Evolutionary conservation across 92 coral and sea anemone genomes (phyloP), one percentile per base, ranked within the genome.

Genomic region (Zoanthus sansibaricus): DNA sequence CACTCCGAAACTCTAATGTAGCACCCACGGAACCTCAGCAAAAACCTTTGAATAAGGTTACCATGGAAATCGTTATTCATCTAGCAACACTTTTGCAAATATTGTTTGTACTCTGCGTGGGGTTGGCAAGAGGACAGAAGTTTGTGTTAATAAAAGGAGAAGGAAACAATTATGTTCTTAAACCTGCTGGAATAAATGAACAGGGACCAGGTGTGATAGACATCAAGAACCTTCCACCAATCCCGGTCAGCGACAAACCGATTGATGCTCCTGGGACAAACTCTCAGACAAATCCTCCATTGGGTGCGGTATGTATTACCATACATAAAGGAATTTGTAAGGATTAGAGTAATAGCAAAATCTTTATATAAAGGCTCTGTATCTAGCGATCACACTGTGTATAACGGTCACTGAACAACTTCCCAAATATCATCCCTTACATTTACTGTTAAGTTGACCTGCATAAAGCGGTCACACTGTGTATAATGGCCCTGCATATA

Each of bases 161-260:
- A 15, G 98, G 91, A 54, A 91, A 94, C 15, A 88, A 93, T 7
- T 94, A 87, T 61, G 79, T 94, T 12, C 83, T 94, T 13, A 87
- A 89, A 54, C 96, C 96, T 5, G 98, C 96, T 20, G 83, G 86
- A 16, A 75, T 94, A 5, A 88, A 83, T 70, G 92, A 87, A 7
- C 82, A 62, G 18, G 88, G 92, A 7, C 93, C 82, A 59, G 51
- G 87, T 15, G 37, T 92, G 5, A 72, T 94, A 42, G 96, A 94
- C 45, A 62, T 94, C 1, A 93, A 87, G 84, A 87, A 85, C 82
- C 80, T 94, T 31, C 93, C 93, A 8, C 95, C 95, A 20, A 94
- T 94, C 59, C 92, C 92, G 12, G 89, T 89, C 76, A 90, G 44
- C 55, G 83, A 75, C 76, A 71, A 64, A 25, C 56, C 93, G 14